Evolutionary conservation across 2,888 invertebrate genomes (phyloP), one percentile per base, ranked within the genome.

Genomic region (Spilosoma lubricipeda): DNA sequence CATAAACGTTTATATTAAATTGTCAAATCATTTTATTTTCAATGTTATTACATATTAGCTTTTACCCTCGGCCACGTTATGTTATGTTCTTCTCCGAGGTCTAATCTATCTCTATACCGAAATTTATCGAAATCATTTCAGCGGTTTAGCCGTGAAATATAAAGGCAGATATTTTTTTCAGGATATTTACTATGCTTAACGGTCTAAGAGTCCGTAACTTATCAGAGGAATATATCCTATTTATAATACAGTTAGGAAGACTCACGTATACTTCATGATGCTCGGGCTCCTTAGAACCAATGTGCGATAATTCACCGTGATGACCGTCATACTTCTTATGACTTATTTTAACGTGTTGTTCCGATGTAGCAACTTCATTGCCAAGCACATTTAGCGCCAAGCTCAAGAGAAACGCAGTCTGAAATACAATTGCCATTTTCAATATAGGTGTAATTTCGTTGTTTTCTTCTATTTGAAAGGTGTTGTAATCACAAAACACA

Each of bases 181-280:
- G n/a, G 5, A n/a, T 56, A 3, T 23, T n/a, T 8, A n/a, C 18
- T 1, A 52, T 5, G 3, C 3, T 27, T 59, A 9, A 27, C 8
- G 27, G 27, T 3, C 0, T 59, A 13, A 3, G 3, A 27, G 11
- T 11, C 39, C 13, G 0, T 59, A 59, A 13, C 15, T 59, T 3
- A 59, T 63, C 30, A 63, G 18, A 63, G 7, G 30, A 30, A 30
- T 63, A 5, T 18, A 8, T 7, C 5, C 5, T 30, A 18, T 30
- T 18, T 15, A 30, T 0, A 18, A 59, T 5, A 59, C 30, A 30
- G 30, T 63, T 59, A 7, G 30, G 5, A 30, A 63, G 18, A 72
- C 93, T 91, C 84, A 95, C 95, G 90, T 95, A 95, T 92, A 87
- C 90, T 77, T 91, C 93, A 91, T 93, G 94, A 92, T 93, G 90